Evolutionary conservation across 2,888 invertebrate species (phyloP), one percentile per base, ranked within the genome.

Genomic region (Tipula confusa): DNA sequence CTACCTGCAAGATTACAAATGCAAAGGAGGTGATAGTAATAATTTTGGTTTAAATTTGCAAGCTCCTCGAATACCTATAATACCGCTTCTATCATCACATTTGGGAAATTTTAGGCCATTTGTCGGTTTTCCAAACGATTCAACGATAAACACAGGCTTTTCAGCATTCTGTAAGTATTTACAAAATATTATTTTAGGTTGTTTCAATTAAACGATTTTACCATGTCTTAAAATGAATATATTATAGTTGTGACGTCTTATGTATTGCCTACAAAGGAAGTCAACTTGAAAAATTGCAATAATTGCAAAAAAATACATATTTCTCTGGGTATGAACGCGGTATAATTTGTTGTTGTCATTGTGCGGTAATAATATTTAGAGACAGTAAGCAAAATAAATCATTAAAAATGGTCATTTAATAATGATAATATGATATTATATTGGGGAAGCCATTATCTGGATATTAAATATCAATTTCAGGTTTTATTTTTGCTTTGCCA

Each of bases 81-180:
- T 83, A 0, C 83, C 79, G 38, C 24, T 83, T 11, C 79, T 83
- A 29, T 43, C 84, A 82, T 29, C 84, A 13, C 38, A 82, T 48
- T 84, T 84, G n/a, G 33, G 82, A 5, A 31, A 79, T 79, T 84
- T 84, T 79, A 11, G 84, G 28, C 84, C 83, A 0, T 28, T 84
- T 0, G 88, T 87, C n/a, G 86, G 87, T 2, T 89, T 89, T 85
- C 85, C 88, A 9, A 64, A 86, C 80, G 88, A 89, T 85, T 85
- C 88, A 48, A 88, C 88, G 84, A 88, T 90, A 84, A 87, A 88
- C 11, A 88, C 88, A 2, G 89, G 90, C 84, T 86, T 89, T 64
- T 88, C 89, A 0, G 90, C 89, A 84, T 89, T 90, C 84, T 83
- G 89, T 89, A 86, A 89, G 89, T 89, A 80, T 29, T n/a, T n/a